A percentile compares a stretch with the other conserved stretches of the same genome.
Evolutionary conservation across 2,113 vertebrate species (phyloP).

Genomic region (Circaetus gallicus): DNA sequence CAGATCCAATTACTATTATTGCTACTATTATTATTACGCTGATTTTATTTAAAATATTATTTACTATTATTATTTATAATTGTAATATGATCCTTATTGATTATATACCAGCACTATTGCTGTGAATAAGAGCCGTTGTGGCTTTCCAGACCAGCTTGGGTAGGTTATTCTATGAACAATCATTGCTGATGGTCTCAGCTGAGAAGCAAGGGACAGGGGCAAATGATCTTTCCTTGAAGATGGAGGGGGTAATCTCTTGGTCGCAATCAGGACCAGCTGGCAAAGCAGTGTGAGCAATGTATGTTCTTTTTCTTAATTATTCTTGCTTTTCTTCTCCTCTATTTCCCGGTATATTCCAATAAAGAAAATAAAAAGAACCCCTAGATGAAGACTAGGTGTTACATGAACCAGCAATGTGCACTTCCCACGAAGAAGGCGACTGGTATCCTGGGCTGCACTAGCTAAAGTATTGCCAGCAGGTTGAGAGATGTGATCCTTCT

Average conservation of each 20-base stretch:
- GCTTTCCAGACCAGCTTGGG: background rate
- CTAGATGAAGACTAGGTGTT: background rate
- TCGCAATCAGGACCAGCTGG: background rate
- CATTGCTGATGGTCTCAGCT: background rate
- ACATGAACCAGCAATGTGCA: background rate
- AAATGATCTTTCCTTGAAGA: background rate
- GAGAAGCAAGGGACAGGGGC: background rate
- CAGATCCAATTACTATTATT: background rate
- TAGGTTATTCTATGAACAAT: background rate
- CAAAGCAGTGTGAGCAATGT: background rate
- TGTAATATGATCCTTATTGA: background rate
- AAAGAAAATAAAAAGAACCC: background rate
- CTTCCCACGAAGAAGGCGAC: background rate
- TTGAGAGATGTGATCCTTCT: background rate
- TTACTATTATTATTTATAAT: background rate
- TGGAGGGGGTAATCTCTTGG: background rate
- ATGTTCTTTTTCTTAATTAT: background rate
- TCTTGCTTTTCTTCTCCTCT: background rate
- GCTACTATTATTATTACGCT: background rate
- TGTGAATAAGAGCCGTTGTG: background rate
- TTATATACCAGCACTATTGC: background rate
- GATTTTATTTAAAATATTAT: background rate
- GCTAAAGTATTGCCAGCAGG: background rate
- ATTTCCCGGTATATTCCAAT: background rate
- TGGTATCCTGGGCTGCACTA: background rate